phyloP scores from a whole-genome alignment of 2,113 vertebrate genomes.

The Mystacornis crossleyi region DNA sequence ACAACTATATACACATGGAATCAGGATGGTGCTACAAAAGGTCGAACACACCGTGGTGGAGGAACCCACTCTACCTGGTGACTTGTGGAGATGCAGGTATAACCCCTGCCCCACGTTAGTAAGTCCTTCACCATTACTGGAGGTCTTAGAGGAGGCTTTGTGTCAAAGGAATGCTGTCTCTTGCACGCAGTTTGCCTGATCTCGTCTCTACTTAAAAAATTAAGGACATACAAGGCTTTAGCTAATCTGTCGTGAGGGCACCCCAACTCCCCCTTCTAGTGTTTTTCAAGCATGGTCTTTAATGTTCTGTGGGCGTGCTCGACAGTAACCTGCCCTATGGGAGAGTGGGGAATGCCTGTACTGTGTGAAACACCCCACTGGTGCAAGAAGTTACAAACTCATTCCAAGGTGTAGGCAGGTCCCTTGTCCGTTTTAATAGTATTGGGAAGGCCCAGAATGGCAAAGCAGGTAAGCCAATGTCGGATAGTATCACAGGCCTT shows the following conservation, averaged over 20 bases:
- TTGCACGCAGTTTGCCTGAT: not conserved
- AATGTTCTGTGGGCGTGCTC: not conserved
- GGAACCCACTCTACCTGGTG: not conserved
- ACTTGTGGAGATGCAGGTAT: not conserved
- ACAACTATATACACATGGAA: not conserved
- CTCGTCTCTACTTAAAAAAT: not conserved
- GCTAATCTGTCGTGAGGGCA: not conserved
- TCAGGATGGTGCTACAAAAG: not conserved
- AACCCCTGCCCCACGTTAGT: not conserved
- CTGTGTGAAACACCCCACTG: not conserved
- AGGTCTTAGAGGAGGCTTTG: not conserved
- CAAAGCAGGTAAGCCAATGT: not conserved
- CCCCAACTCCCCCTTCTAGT: not conserved
- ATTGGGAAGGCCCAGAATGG: not conserved
- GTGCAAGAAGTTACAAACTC: not conserved
- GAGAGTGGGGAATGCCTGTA: not conserved
- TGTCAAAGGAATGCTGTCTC: not conserved
- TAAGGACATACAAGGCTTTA: not conserved
- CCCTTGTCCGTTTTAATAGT: not conserved
- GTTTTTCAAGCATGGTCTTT: not conserved
- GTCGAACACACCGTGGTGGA: not conserved
- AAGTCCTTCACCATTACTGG: not conserved
- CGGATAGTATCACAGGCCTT: not conserved
- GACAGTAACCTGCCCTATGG: not conserved
- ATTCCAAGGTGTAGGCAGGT: not conserved